Evolutionary conservation across 2,113 vertebrate species (phyloP).

Genomic region (Misgurnus mizolepis): DNA sequence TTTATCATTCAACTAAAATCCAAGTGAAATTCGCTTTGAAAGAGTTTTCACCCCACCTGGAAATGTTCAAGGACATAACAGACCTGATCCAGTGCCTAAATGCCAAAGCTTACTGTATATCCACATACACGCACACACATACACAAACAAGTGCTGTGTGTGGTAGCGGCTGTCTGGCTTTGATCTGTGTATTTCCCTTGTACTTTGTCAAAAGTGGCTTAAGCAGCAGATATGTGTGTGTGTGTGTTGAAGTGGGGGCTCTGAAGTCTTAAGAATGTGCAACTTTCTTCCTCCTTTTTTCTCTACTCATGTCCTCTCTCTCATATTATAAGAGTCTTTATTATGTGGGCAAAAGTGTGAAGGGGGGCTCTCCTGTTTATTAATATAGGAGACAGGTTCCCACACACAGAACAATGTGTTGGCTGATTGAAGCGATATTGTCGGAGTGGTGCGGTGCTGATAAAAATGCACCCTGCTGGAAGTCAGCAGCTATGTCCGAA

Average conservation of each 20-base stretch:
- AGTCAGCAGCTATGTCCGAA: not conserved
- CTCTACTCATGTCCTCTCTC: conserved; percentile 61
- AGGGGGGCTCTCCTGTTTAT: conserved; percentile 53
- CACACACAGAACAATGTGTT: conserved; percentile 84
- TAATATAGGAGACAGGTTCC: conserved; percentile 85
- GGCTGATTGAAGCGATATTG: conserved; percentile 75
- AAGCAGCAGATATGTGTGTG: conserved; percentile 63
- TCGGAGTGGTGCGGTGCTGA: conserved; percentile 68
- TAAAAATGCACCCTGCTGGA: conserved; percentile 74
- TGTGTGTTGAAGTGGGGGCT: conserved; percentile 58
- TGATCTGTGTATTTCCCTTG: conserved; percentile 86
- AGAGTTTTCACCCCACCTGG: conserved; percentile 4
- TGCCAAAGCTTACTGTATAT: conserved; percentile 13
- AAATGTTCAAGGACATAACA: conserved; percentile 30
- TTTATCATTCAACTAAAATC: not conserved
- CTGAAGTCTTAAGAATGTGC: conserved; percentile 92
- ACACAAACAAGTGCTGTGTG: conserved; percentile 77
- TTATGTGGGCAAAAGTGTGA: conserved; percentile 50
- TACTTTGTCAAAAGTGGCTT: conserved; percentile 88
- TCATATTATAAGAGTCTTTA: conserved; percentile 74
- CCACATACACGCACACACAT: conserved; percentile 23
- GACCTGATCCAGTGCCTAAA: not conserved
- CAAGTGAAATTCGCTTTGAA: not conserved
- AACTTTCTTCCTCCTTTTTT: conserved; percentile 73
- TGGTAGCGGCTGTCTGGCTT: conserved; percentile 83